These are phyloP conservation scores for Gymnothorax javanicus DNA, from an alignment of 2,797 vertebrate genomes.

Conservation along the genomic window DNA sequence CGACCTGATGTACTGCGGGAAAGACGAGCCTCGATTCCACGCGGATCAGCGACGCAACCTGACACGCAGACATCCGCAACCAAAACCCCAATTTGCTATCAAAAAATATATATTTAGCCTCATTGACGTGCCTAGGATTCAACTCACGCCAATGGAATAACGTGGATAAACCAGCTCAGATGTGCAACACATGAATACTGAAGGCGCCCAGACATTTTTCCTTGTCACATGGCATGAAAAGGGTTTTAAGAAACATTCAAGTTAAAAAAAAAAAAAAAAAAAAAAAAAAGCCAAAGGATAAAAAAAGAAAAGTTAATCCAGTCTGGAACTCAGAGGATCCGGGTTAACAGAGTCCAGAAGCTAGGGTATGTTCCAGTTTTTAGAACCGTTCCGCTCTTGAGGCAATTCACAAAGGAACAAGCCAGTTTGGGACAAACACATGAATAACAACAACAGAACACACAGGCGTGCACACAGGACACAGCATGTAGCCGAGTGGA, in stretches of 20 bases:
- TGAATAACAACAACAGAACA: not conserved
- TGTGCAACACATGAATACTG: not conserved
- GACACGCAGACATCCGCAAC: not conserved
- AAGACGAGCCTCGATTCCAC: not conserved
- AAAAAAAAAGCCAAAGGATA: slow-evolving; percentile 47
- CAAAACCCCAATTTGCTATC: not conserved
- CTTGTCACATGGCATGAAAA: slow-evolving; percentile 41
- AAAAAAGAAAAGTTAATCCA: slow-evolving; percentile 57
- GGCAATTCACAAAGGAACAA: not conserved
- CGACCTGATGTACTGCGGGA: slow-evolving; percentile 18
- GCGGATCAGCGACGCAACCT: not conserved
- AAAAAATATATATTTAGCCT: not conserved
- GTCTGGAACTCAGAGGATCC: slow-evolving; percentile 52
- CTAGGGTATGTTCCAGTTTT: slow-evolving; percentile 22
- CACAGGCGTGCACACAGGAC: too few species aligned
- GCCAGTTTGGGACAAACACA: not conserved
- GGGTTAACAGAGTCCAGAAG: slow-evolving; percentile 29
- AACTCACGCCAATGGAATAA: not conserved
- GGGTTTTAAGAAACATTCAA: slow-evolving; percentile 43
- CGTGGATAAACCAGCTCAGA: not conserved
- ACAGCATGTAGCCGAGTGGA: too few species aligned
- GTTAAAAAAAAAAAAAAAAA: slow-evolving; percentile 38
- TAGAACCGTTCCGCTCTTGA: not conserved
- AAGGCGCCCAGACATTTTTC: slow-evolving; percentile 2
- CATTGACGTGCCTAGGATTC: not conserved